Evolutionary conservation across 2,797 vertebrate genomes (phyloP), one percentile per base, ranked within the genome.

Genomic region (Nyctibius grandis): DNA sequence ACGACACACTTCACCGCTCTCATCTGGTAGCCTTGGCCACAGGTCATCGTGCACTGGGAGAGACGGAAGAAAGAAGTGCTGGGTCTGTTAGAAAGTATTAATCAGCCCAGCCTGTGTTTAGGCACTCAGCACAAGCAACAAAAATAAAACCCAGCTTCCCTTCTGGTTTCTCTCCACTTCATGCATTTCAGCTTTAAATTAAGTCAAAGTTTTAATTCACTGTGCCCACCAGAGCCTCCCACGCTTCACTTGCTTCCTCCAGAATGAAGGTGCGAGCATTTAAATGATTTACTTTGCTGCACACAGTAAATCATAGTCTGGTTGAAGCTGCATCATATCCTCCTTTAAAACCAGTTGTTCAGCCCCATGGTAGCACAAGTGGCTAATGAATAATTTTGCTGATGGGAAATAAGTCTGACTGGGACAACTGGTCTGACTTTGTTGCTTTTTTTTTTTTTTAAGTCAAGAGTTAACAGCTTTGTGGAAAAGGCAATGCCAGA

Each of bases 11-110:
- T 99, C 96, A 99, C 99, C 1, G 98, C 99, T 97, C 99, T 98
- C 98, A 98, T 99, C 97, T 99, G 99, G 97, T 99, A 99, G 70
- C 99, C 99, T 79, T 98, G 98, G 64, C 99, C 99, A 96, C 99
- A 99, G 21, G 99, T 99, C 89, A 98, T 98, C 16, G 99, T 99
- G 98, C 99, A 99, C 99, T 99, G 97, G 34, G 70, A 91, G 13
- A 85, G 78, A 70, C 2, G 12, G 16, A 26, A 87, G 45, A 91
- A 89, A 72, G 74, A 76, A 75, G 14, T 7, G 31, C 44, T 44
- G 40, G 63, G 40, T 91, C 51, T 89, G 67, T 96, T 78, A 89
- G 69, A 88, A 56, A 69, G 88, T 29, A 63, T 80, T 77, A 57
- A 92, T 79, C 70, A 92, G 64, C 21, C 44, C 70, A 85, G 68